Evolutionary conservation across 2,797 vertebrate genomes (phyloP), one percentile per base, ranked within the genome.

Genomic region (Periparus ater): DNA sequence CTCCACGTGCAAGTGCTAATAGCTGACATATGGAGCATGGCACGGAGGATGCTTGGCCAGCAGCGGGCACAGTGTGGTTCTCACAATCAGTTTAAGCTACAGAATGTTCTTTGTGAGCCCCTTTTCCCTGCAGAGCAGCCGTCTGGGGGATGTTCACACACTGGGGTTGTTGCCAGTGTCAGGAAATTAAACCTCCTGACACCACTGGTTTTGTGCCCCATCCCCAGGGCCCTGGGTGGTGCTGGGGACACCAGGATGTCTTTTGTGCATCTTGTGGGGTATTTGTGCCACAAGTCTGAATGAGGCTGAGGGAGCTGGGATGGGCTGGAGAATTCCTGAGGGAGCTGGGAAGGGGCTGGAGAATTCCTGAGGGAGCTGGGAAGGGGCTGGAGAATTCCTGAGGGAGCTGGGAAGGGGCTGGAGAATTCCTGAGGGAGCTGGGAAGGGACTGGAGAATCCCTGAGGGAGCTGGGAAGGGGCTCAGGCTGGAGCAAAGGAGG

Each of bases 91-190:
- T 54, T 75, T 18, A 4, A 57, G 79, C 54, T 55, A 62, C 15
- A 44, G 11, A 61, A 53, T 20, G 60, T 50, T 71, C 18, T 40
- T 10, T 61, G 45, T 16, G 76, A 87, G 74, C 30, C 53, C 19
- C 20, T 80, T 62, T 16, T 26, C 51, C 44, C 26, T 5, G 40
- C 48, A n/a, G 18, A 62, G 48, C 2, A 2, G 51, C 42, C 0
- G 0, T 7, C 20, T 25, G 2, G 12, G 75, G 51, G 29, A 2
- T 11, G 27, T n/a, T 38, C n/a, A 3, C 7, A 17, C 1, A 0
- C 13, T 4, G 34, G 3, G 4, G 1, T 16, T 12, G 48, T 25
- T 30, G 44, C 50, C 1, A 1, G 10, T 15, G 25, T 4, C 2
- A 3, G 26, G 77, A 54, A 17, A 1, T 30, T 25, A 34, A 68